phyloP scores from a whole-genome alignment of 2,797 vertebrate species.

The Epinephelus malabaricus region DNA sequence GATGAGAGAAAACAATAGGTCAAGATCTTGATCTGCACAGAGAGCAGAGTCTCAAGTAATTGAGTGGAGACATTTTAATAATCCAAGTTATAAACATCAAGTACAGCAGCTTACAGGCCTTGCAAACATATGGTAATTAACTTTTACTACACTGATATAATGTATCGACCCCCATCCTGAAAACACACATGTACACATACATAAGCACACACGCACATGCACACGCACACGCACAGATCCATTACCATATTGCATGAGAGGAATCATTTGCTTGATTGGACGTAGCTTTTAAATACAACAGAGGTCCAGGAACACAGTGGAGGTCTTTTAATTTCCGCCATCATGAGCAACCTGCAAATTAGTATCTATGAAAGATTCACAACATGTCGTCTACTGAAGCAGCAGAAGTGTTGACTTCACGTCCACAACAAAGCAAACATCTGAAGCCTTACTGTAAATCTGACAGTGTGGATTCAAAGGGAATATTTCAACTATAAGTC shows the following conservation, averaged over 20 bases:
- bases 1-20: constrained; percentile 67
- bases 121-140: constrained; percentile 98
- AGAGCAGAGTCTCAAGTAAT: constrained; percentile 92
- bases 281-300: constrained; percentile 91
- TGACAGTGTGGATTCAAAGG: background rate
- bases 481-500: background rate
- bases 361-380: constrained; percentile 47
- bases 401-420: constrained; percentile 12
- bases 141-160: constrained; percentile 97
- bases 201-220: background rate
- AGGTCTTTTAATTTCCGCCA: constrained; percentile 63
- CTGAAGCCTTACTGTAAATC: background rate
- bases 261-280: constrained; percentile 98
- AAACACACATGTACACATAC: constrained; percentile 37
- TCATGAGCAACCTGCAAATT: constrained; percentile 66
- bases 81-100: constrained; percentile 96
- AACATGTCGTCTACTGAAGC: constrained; percentile 23
- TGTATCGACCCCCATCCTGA: constrained; percentile 73
- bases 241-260: constrained; percentile 95
- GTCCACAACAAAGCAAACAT: background rate
- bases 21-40: constrained; percentile 91
- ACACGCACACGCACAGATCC: constrained; percentile 22
- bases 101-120: constrained; percentile 95
- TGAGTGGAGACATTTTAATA: constrained; percentile 95
- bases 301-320: constrained; percentile 57